phyloP scores from a whole-genome alignment of 2,113 vertebrate species.

The Callipepla californica region DNA sequence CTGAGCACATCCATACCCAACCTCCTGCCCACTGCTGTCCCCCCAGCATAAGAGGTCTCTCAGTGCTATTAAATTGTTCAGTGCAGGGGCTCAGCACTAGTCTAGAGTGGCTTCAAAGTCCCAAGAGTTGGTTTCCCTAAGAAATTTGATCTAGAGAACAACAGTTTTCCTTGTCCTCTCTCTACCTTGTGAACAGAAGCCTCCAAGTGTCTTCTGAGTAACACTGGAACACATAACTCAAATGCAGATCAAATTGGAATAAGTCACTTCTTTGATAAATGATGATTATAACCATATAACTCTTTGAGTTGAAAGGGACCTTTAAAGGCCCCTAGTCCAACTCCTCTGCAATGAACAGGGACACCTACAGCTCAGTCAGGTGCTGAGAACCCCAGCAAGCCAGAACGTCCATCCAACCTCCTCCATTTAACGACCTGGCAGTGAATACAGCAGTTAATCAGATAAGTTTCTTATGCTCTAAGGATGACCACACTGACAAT shows the following conservation, averaged over 20 bases:
- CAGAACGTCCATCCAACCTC: background rate
- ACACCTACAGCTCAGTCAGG: too few relatives aligned
- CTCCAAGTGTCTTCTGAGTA: background rate
- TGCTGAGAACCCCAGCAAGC: too few relatives aligned
- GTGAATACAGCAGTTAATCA: background rate
- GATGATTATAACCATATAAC: background rate
- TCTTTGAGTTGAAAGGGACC: too few relatives aligned
- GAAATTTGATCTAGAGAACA: background rate
- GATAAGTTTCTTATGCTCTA: background rate
- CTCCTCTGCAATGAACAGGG: too few relatives aligned
- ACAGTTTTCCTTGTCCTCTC: background rate
- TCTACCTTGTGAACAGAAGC: background rate
- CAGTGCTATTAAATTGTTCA: background rate
- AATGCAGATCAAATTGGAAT: background rate
- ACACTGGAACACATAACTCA: background rate
- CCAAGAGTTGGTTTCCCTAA: background rate
- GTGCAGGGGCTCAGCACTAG: background rate
- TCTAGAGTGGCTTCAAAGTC: background rate
- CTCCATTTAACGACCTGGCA: background rate
- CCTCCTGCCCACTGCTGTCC: background rate
- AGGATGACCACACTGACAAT: background rate
- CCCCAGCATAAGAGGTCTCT: background rate
- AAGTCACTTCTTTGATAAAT: background rate
- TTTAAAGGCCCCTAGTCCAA: too few relatives aligned
- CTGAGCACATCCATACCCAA: background rate